Evolutionary conservation across 2,888 invertebrate species (phyloP).

Genomic region (Nemotelus pantherinus): DNA sequence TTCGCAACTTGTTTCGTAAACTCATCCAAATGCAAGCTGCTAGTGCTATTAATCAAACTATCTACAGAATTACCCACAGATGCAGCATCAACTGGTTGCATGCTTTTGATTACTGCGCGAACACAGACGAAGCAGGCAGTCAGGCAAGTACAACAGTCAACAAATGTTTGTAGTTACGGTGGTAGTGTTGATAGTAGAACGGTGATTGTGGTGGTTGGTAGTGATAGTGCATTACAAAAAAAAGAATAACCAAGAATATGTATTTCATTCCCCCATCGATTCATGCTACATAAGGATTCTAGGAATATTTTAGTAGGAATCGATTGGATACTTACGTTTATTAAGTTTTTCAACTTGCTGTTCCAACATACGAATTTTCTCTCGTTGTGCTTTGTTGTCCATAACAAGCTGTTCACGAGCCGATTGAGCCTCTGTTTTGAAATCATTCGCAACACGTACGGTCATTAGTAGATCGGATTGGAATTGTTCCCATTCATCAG

Average conservation of each 20-base stretch:
- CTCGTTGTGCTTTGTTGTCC: constrained; percentile 83
- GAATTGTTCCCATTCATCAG: constrained; percentile 92
- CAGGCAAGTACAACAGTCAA: constrained; percentile 2
- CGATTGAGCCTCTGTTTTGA: constrained; percentile 94
- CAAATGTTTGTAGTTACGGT: neutral
- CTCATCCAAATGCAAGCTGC: constrained; percentile 46
- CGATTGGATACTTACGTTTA: constrained; percentile 59
- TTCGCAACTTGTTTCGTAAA: constrained; percentile 46
- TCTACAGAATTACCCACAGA: constrained; percentile 45
- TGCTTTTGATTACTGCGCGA: constrained; percentile 42
- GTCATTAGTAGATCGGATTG: constrained; percentile 92
- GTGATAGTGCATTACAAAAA: constrained; percentile 34
- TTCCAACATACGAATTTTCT: constrained; percentile 79
- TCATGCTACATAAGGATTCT: constrained; percentile 19
- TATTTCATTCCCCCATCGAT: neutral
- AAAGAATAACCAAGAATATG: neutral
- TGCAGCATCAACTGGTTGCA: constrained; percentile 39
- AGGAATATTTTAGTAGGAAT: too few relatives aligned
- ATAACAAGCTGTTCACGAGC: constrained; percentile 85
- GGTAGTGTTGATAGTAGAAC: neutral
- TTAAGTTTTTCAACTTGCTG: constrained; percentile 83
- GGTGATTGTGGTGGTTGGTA: constrained; percentile 32
- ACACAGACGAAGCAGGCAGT: neutral
- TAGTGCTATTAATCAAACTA: constrained; percentile 45
- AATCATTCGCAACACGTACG: constrained; percentile 94